Evolutionary conservation across 23 tunicate species (phyloP), one percentile per base, ranked within the genome.

Genomic region (Halocynthia roretzi): DNA sequence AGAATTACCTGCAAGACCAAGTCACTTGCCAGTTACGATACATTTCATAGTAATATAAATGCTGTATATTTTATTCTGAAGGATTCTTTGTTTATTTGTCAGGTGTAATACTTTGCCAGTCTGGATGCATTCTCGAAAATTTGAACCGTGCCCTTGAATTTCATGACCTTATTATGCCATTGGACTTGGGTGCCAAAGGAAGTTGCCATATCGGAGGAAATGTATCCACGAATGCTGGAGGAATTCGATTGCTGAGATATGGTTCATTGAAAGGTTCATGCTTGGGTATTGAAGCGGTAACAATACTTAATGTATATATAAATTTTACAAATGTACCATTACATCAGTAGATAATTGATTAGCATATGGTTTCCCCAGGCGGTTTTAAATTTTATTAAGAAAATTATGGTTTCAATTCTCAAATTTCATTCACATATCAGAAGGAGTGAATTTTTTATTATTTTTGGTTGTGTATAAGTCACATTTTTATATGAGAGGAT

Each of bases 171-270:
- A 82, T 89, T 49, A 71, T 81, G 44, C 99, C 99, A 9, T 64
- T 94, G 44, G 99, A 94, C 65, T 81, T 94, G 31, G 99, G 99
- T 20, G 91, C 99, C 5, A 94, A 94, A 77, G 99, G 99, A 76
- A 94, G 99, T 81, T 94, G 99, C 69, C 84, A 84, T 49, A 69
- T 94, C 7, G 99, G 99, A n/a, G 99, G 99, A 84, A 94, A 94
- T 60, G n/a, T 94, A 7, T 87, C 99, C 23, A 94, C 99, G 5
- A 94, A 94, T 77, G 99, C 99, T 53, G 99, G 94, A 7, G 99
- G 99, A 48, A 62, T 94, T 11, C 75, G 99, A 51, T 73, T 94
- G 8, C 57, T 94, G 57, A 71, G 99, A 85, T 94, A 94, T 85
- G 99, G 99, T 48, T 81, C 95, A 7, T 73, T 94, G 9, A 62